Conservation (phyloP, 2,797 vertebrate species). For the Huso huso region DNA sequence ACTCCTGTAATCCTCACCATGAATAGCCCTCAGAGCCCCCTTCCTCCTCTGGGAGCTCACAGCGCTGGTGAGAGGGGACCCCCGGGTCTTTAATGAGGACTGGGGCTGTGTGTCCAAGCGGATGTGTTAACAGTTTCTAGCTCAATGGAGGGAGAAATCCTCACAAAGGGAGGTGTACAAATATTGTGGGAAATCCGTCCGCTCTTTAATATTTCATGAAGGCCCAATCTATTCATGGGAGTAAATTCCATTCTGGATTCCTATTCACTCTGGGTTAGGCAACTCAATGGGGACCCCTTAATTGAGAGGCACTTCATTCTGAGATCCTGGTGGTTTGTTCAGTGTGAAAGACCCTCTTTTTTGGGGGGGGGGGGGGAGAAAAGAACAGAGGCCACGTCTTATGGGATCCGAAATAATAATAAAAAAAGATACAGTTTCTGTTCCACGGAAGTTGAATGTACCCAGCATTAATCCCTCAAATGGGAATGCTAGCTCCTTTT, state of each 20-base stretch:
- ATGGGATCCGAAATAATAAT: constrained; percentile 47
- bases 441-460: constrained; percentile 36
- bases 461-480: constrained; percentile 55
- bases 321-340: constrained; percentile 71
- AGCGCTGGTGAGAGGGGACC: constrained; percentile 38
- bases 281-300: constrained; percentile 85
- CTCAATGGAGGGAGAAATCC: constrained; percentile 90
- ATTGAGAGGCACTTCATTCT: constrained; percentile 89
- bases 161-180: constrained; percentile 86
- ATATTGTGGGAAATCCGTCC: constrained; percentile 90
- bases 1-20: constrained; percentile 59
- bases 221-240: constrained; percentile 75
- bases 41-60: constrained; percentile 32
- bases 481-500: constrained; percentile 48
- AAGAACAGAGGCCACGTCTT: constrained; percentile 68
- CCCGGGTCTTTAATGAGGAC: constrained; percentile 60
- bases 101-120: constrained; percentile 65
- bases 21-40: constrained; percentile 55
- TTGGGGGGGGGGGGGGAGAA: constrained; percentile 49
- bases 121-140: constrained; percentile 88
- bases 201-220: constrained; percentile 80
- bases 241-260: constrained; percentile 78
- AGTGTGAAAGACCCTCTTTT: constrained; percentile 53
- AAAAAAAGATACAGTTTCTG: constrained; percentile 40
- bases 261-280: constrained; percentile 65